These are phyloP conservation scores for Xestia rhomboidea DNA, from an alignment of 2,888 invertebrate species.

Conservation along the genomic window DNA sequence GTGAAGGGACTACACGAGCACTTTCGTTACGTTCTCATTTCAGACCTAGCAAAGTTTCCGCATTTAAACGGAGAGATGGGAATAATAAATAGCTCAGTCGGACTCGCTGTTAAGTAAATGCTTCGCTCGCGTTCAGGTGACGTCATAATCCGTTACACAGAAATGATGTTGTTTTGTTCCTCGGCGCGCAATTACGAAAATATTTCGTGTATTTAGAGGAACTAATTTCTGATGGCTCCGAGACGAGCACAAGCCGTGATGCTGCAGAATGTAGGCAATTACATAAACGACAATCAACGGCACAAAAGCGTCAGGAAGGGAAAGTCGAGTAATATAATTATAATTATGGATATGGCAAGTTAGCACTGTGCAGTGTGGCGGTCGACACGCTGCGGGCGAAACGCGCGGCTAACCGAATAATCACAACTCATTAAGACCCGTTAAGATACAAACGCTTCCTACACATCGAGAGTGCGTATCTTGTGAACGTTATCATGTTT, in stretches of 20 bases:
- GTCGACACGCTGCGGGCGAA: conserved; percentile 68
- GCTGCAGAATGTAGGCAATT: conserved; percentile 83
- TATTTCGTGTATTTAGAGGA: conserved; percentile 77
- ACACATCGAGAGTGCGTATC: conserved; percentile 48
- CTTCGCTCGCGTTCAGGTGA: conserved; percentile 62
- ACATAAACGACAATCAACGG: conserved; percentile 88
- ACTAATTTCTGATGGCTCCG: conserved; percentile 79
- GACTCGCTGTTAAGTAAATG: conserved; percentile 58
- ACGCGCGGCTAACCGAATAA: conserved; percentile 68
- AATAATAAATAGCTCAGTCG: conserved; percentile 62
- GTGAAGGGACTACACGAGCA: conserved; percentile 63
- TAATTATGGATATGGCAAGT: conserved; percentile 83
- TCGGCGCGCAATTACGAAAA: conserved; percentile 81
- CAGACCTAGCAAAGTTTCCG: conserved; percentile 55
- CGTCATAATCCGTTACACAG: conserved; percentile 68
- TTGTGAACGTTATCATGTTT: conserved; percentile 38
- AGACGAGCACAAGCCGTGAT: conserved; percentile 75
- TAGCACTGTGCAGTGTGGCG: conserved; percentile 73
- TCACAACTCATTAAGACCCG: conserved; percentile 62
- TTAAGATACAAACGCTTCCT: conserved; percentile 57
- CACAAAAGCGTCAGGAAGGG: conserved; percentile 84
- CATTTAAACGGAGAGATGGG: conserved; percentile 57
- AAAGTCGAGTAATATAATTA: conserved; percentile 87
- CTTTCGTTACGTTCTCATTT: conserved; percentile 61
- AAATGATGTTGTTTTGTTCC: conserved; percentile 76